A percentile compares a stretch with the other conserved stretches of the same genome.
Evolutionary conservation across 2,113 vertebrate genomes (phyloP).

Genomic region (Danionella cerebrum): DNA sequence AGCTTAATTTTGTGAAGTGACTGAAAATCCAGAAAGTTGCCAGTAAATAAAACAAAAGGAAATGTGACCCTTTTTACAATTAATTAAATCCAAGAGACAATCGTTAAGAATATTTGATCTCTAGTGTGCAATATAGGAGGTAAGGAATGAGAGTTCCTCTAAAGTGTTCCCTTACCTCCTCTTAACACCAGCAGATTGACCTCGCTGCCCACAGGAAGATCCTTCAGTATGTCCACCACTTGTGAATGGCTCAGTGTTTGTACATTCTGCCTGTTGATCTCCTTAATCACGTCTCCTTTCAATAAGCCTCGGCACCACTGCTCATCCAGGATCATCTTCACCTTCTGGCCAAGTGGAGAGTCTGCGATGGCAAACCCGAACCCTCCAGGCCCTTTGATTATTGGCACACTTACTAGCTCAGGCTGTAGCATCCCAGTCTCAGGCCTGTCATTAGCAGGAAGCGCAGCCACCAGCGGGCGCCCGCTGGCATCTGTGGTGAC

Average conservation of each 20-base stretch:
- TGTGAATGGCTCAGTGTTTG: conserved; percentile 88
- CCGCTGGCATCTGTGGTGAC: conserved; percentile 68
- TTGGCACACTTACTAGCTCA: conserved; percentile 80
- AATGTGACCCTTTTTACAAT: too few relatives aligned
- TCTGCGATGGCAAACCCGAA: conserved; percentile 97
- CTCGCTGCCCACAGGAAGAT: conserved; percentile 87
- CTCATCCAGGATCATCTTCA: conserved; percentile 97
- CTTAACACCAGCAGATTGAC: conserved; percentile 85
- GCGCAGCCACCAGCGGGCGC: conserved; percentile 54
- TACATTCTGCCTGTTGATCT: conserved; percentile 92
- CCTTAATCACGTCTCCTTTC: conserved; percentile 94
- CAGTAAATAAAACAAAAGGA: too few relatives aligned
- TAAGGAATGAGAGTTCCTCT: too few relatives aligned
- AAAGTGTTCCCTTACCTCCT: conserved; percentile 71
- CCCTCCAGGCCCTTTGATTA: conserved; percentile 90
- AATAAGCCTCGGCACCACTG: conserved; percentile 94
- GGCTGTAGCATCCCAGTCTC: conserved; percentile 65
- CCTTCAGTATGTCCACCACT: conserved; percentile 96
- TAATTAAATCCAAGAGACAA: too few relatives aligned
- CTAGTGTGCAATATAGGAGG: too few relatives aligned
- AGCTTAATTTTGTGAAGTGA: too few relatives aligned
- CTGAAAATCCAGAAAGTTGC: too few relatives aligned
- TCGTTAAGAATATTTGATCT: too few relatives aligned
- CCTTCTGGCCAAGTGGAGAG: conserved; percentile 91
- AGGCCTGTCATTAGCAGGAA: conserved; percentile 69